Evolutionary conservation across 2,113 vertebrate species (phyloP).

Genomic region (Salvator merianae): DNA sequence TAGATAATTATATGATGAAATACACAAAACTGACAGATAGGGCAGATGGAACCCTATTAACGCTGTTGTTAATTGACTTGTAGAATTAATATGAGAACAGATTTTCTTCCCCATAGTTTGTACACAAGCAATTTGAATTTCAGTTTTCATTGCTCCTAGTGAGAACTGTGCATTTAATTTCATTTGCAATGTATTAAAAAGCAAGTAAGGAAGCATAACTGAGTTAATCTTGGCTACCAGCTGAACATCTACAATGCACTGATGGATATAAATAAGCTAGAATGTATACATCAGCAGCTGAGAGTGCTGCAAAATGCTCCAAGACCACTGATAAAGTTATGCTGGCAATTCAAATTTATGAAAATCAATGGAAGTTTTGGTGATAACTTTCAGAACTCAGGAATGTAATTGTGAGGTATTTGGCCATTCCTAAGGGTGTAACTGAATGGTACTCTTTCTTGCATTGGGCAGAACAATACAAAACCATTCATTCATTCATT

Average conservation of each 20-base stretch:
- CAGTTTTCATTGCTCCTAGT: constrained; percentile 21
- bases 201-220: background rate
- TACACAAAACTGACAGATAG: constrained; percentile 25
- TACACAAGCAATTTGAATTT: constrained; percentile 31
- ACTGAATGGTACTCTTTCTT: background rate
- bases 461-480: background rate
- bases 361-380: background rate
- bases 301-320: background rate
- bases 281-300: background rate
- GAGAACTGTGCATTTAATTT: constrained; percentile 32
- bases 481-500: background rate
- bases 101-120: constrained; percentile 11
- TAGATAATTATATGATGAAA: constrained; percentile 33
- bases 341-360: background rate
- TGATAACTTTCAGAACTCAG: background rate
- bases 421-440: background rate
- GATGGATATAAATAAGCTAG: background rate
- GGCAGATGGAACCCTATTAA: constrained; percentile 38
- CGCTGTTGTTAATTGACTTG: constrained; percentile 10
- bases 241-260: background rate
- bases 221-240: background rate
- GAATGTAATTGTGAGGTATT: background rate
- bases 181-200: constrained; percentile 7
- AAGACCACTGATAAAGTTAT: background rate
- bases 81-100: constrained; percentile 37